Conservation (phyloP, 2,113 vertebrate genomes). For the Condylura cristata region DNA sequence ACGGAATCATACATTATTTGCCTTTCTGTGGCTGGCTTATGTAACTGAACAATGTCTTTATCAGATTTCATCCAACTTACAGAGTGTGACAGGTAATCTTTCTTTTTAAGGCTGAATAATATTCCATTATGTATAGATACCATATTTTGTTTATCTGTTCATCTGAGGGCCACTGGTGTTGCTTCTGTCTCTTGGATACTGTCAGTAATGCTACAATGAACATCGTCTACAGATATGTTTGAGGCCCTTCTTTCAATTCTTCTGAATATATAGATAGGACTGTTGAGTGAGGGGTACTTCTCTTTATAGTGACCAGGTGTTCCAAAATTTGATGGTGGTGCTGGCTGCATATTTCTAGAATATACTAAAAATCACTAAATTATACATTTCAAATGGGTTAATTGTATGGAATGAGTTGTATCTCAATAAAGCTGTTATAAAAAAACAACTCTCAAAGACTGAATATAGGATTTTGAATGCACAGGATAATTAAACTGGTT, state of each 20-base stretch:
- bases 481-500: conserved; percentile 10
- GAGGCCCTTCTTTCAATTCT: not conserved
- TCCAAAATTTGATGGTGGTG: conserved; percentile 27
- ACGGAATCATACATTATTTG: not conserved
- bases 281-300: not conserved
- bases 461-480: conserved; percentile 44
- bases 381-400: not conserved
- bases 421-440: conserved; percentile 24
- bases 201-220: not conserved
- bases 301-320: not conserved
- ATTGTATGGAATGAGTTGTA: not conserved
- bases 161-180: not conserved
- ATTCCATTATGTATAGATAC: not conserved
- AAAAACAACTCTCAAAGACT: conserved; percentile 38
- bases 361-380: not conserved
- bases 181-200: not conserved
- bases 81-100: not conserved
- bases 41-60: not conserved
- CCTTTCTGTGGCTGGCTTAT: conserved; percentile 3
- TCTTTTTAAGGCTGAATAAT: not conserved
- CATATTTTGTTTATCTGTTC: not conserved
- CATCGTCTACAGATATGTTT: not conserved
- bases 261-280: not conserved
- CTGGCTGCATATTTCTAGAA: not conserved
- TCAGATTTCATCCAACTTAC: not conserved